phyloP scores from a whole-genome alignment of 2,113 vertebrate genomes.

The Azemiops feae region DNA sequence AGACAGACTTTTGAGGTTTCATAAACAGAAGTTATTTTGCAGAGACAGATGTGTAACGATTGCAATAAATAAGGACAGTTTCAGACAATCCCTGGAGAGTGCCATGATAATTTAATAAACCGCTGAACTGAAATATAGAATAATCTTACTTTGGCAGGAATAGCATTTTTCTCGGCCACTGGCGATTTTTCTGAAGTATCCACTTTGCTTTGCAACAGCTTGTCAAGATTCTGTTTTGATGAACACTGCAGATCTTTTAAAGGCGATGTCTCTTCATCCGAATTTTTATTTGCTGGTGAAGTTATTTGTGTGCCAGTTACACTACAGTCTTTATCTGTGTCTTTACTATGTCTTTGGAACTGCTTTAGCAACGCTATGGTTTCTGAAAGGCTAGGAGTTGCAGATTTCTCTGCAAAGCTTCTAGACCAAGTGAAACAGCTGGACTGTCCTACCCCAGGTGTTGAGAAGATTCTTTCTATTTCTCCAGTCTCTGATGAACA shows the following conservation, averaged over 20 bases:
- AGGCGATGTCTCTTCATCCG: slow-evolving; percentile 43
- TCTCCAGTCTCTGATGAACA: slow-evolving; percentile 31
- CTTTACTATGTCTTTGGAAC: slow-evolving; percentile 55
- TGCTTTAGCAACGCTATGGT: slow-evolving; percentile 62
- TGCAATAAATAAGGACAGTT: not conserved
- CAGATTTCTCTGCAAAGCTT: slow-evolving; percentile 40
- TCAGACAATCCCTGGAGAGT: not conserved
- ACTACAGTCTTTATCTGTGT: not conserved
- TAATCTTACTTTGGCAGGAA: slow-evolving; percentile 60
- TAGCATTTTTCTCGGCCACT: slow-evolving; percentile 33
- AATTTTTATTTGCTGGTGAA: not conserved
- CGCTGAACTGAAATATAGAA: slow-evolving; percentile 18
- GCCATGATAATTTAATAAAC: not conserved
- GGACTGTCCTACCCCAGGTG: slow-evolving; percentile 56
- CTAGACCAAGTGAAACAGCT: slow-evolving; percentile 76
- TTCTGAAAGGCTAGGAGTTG: slow-evolving; percentile 33
- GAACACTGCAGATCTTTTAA: slow-evolving; percentile 42
- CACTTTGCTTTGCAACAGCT: slow-evolving; percentile 25
- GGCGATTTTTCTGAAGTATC: slow-evolving; percentile 28
- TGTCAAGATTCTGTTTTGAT: slow-evolving; percentile 18
- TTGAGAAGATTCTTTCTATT: slow-evolving; percentile 11
- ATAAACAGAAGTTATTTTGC: not conserved
- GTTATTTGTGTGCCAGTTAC: not conserved
- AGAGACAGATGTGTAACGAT: not conserved
- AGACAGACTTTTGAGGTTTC: not conserved